Percentiles rank a stretch among this genome's conserved stretches.
Evolutionary conservation across 2,888 invertebrate species (phyloP).

Genomic region (Gymnoscelis rufifasciata): DNA sequence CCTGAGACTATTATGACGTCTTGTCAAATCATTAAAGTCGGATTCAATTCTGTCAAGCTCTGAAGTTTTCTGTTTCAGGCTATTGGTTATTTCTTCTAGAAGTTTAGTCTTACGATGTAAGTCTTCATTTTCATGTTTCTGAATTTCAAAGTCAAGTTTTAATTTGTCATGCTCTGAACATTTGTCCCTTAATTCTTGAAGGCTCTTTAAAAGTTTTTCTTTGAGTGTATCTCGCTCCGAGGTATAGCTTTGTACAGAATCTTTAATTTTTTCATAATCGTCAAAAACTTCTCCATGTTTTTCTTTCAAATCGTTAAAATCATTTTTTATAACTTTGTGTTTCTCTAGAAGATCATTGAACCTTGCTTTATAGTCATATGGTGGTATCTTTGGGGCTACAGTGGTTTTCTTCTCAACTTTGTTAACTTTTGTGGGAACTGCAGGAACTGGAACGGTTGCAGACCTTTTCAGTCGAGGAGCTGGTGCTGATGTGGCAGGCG

Average conservation of each 20-base stretch:
- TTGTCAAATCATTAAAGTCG: conserved; percentile 54
- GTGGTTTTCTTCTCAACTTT: conserved; percentile 64
- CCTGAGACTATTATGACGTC: conserved; percentile 60
- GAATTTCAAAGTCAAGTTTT: conserved; percentile 63
- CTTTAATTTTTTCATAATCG: conserved; percentile 72
- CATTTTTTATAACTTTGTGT: conserved; percentile 74
- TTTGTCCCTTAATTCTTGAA: conserved; percentile 59
- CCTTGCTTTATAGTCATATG: conserved; percentile 83
- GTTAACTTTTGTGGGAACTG: conserved; percentile 47
- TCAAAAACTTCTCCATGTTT: conserved; percentile 73
- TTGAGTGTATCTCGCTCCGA: conserved; percentile 59
- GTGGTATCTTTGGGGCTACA: conserved; percentile 76
- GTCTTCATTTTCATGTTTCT: conserved; percentile 65
- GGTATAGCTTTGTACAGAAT: conserved; percentile 49
- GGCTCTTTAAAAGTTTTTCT: conserved; percentile 53
- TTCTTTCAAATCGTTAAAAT: conserved; percentile 72
- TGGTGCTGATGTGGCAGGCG: conserved; percentile 38
- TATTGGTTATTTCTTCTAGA: conserved; percentile 61
- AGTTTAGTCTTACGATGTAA: conserved; percentile 60
- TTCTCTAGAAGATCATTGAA: conserved; percentile 80
- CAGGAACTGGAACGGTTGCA: conserved; percentile 52
- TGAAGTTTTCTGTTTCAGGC: conserved; percentile 57
- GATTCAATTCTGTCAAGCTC: conserved; percentile 59
- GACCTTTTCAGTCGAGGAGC: conserved; percentile 59
- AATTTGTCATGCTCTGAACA: conserved; percentile 54